Base-by-base conservation (phyloP, 2,113 vertebrate species). In the Corvus cornix region DNA sequence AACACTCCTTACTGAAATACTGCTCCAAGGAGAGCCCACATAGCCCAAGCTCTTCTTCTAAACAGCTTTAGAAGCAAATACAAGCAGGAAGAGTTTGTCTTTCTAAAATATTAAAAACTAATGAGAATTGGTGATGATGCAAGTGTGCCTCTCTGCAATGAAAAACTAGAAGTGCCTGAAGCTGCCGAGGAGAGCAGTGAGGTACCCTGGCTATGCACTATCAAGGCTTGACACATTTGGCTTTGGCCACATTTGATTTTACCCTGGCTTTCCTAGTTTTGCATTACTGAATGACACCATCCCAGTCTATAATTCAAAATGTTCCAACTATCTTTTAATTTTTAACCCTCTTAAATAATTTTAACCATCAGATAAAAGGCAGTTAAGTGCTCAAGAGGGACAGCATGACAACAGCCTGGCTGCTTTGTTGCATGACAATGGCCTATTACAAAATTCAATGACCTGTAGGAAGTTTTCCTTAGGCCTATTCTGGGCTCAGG, bases 391-490 rank as follows among this genome's bases (percentile, higher is more conserved):
- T 49, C 31, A 35, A 51, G 28, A 88, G n/a, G 74, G 76, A 59
- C 53, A 64, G 46, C 37, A 28, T 10, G 63, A 76, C 62, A 53
- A 27, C 2, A 58, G 22, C 8, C 31, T 48, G 1, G 0, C 10
- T 23, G 33, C 10, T 63, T 2, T 1, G 0, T 1, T 13, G 30
- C 49, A 49, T 8, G 27, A 63, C 59, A 83, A 58, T 1, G 43
- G 79, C 43, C 52, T n/a, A 49, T 55, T 58, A 69, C 39, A 67
- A 41, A 78, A 89, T 52, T 22, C 63, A 76, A 7, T 67, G 33
- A 88, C 72, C 55, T 86, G 85, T 27, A 66, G 83, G 16, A 89
- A 81, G 37, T 53, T 74, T 73, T 66, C 55, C 30, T 92, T 53
- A 9, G 67, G 37, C 23, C 21, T 80, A 1, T 56, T 51, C 46